Evolutionary conservation across 2,888 invertebrate species (phyloP).

Genomic region (Xylophagus ater): DNA sequence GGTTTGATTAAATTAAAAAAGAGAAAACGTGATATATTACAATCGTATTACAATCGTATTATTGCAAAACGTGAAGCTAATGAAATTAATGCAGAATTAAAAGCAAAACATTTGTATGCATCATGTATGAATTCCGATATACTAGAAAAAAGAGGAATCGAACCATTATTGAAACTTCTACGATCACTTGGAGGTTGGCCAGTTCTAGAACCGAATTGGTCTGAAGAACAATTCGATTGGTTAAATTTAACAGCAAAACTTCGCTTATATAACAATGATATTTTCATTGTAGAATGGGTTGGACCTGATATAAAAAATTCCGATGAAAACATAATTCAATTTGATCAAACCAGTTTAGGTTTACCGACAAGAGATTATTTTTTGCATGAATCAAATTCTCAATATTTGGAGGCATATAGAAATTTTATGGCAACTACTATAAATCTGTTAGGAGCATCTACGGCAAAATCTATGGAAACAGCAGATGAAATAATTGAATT

Average conservation of each 20-base stretch:
- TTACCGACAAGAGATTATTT: conserved; percentile 67
- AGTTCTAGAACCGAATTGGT: conserved; percentile 57
- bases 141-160: conserved; percentile 56
- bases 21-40: too few relatives aligned
- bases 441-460: conserved; percentile 57
- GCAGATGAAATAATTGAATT: conserved; percentile 66
- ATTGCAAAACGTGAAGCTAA: conserved; percentile 4
- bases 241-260: conserved; percentile 60
- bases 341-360: conserved; percentile 79
- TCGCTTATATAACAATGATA: conserved; percentile 72
- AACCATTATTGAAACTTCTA: conserved; percentile 58
- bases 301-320: conserved; percentile 91
- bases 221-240: conserved; percentile 54
- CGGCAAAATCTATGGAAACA: conserved; percentile 48
- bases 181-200: conserved; percentile 83
- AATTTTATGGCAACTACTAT: conserved; percentile 64
- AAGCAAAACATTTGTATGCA: conserved; percentile 72
- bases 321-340: conserved; percentile 76
- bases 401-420: conserved; percentile 68
- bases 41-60: too few relatives aligned
- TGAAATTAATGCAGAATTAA: conserved; percentile 52
- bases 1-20: too few relatives aligned
- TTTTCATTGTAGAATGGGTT: conserved; percentile 77
- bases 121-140: conserved; percentile 77
- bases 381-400: conserved; percentile 53